These are phyloP conservation scores for Omphaloscelis lunosa DNA, from an alignment of 2,888 invertebrate species.

Conservation along the genomic window DNA sequence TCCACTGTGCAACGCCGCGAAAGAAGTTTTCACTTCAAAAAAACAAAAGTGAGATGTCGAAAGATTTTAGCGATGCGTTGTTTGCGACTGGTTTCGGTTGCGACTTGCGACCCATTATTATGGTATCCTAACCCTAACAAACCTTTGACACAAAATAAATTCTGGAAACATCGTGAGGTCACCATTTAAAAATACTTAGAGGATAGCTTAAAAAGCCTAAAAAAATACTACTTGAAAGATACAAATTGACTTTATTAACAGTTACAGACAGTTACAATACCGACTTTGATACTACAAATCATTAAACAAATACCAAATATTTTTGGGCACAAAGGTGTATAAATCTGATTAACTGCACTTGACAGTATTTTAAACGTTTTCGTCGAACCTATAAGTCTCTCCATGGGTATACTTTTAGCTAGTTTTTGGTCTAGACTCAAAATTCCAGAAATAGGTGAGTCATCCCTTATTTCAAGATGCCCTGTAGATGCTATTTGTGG, in stretches of 20 bases:
- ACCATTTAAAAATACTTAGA: background rate
- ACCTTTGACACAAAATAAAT: background rate
- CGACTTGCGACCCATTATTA: background rate
- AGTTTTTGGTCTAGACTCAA: constrained; percentile 4
- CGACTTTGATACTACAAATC: constrained; percentile 38
- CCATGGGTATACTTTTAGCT: constrained; percentile 9
- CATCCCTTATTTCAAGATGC: constrained; percentile 5
- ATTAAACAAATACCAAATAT: constrained; percentile 38
- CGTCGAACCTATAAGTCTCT: constrained; percentile 16
- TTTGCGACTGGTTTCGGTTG: background rate
- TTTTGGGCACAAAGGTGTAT: constrained; percentile 9
- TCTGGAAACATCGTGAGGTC: background rate
- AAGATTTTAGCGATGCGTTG: background rate
- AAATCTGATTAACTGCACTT: constrained; percentile 11
- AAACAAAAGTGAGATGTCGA: background rate
- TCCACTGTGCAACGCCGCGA: too few relatives aligned
- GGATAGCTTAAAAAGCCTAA: background rate
- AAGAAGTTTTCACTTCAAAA: too few relatives aligned
- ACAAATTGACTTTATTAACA: background rate
- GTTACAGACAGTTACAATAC: constrained; percentile 15
- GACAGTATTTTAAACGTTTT: constrained; percentile 34
- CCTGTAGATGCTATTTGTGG: background rate
- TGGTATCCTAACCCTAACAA: background rate
- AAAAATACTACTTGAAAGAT: background rate
- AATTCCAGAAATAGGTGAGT: constrained; percentile 2